Evolutionary conservation across 2,113 vertebrate species (phyloP).

Genomic region (Nothoprocta perdicaria): DNA sequence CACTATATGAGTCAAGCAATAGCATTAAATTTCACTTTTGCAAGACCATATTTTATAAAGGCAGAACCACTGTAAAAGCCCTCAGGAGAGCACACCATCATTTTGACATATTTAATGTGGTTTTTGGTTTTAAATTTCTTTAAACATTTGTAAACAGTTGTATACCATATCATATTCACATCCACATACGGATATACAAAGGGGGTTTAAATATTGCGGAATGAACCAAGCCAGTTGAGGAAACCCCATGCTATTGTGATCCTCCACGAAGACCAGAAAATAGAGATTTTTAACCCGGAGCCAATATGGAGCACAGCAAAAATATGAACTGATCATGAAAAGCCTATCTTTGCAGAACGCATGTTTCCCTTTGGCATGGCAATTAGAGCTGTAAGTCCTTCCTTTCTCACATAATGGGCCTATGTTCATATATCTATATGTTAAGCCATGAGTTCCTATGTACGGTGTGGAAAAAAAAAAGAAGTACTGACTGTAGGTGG

Average conservation of each 20-base stretch:
- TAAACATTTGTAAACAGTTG: background rate
- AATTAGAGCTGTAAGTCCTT: background rate
- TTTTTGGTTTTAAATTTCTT: background rate
- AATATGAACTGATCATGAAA: background rate
- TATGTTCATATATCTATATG: accelerated
- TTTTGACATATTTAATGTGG: background rate
- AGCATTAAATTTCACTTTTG: constrained; percentile 22
- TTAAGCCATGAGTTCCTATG: background rate
- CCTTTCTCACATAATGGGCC: background rate
- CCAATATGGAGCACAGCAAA: background rate
- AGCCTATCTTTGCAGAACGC: background rate
- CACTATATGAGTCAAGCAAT: background rate
- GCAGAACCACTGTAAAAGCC: background rate
- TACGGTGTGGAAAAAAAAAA: background rate
- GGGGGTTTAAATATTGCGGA: background rate
- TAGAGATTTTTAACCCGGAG: background rate
- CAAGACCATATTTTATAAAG: constrained; percentile 1
- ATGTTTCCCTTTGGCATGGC: background rate
- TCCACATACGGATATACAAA: background rate
- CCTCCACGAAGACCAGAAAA: background rate
- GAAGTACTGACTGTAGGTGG: background rate
- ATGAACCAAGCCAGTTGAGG: background rate
- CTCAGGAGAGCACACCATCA: background rate
- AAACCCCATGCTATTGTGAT: background rate
- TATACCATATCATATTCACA: background rate